These are phyloP conservation scores for Himalopsyche anomala DNA, from an alignment of 2,888 invertebrate species.

Conservation along the genomic window DNA sequence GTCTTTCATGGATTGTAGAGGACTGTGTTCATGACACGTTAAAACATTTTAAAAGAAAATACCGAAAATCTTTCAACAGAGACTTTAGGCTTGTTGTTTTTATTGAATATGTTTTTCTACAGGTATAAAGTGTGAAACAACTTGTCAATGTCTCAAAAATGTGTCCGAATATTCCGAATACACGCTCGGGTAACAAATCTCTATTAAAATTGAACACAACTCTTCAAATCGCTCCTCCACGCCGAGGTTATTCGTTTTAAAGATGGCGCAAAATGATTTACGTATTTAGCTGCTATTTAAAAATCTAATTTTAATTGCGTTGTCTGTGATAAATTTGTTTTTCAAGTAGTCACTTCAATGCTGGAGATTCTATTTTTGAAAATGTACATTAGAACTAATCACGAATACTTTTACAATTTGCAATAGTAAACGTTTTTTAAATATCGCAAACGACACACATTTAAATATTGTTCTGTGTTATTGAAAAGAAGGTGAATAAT, in stretches of 20 bases:
- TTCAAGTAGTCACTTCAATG: constrained; percentile 22
- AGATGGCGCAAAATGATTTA: constrained; percentile 48
- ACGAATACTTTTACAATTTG: too few relatives aligned
- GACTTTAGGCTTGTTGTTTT: background rate
- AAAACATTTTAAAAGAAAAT: background rate
- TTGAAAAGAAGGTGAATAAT: too few relatives aligned
- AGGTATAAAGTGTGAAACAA: background rate
- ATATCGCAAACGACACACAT: too few relatives aligned
- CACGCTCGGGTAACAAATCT: constrained; percentile 49
- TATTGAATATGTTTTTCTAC: too few relatives aligned
- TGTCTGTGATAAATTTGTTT: constrained; percentile 28
- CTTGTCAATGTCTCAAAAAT: constrained; percentile 16
- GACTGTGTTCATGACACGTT: background rate
- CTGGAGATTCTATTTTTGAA: constrained; percentile 5
- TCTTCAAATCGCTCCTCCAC: background rate
- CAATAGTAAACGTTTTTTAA: too few relatives aligned
- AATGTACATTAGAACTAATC: background rate
- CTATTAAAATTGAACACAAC: constrained; percentile 44
- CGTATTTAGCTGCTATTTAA: constrained; percentile 32
- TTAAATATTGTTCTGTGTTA: too few relatives aligned
- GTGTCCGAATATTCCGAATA: background rate
- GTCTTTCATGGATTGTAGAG: background rate
- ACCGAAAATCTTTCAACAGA: background rate
- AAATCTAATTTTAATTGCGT: constrained; percentile 22
- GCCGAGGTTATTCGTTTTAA: constrained; percentile 39